These are phyloP conservation scores for Danio jaintianensis DNA, from an alignment of 2,797 vertebrate species.

Conservation along the genomic window DNA sequence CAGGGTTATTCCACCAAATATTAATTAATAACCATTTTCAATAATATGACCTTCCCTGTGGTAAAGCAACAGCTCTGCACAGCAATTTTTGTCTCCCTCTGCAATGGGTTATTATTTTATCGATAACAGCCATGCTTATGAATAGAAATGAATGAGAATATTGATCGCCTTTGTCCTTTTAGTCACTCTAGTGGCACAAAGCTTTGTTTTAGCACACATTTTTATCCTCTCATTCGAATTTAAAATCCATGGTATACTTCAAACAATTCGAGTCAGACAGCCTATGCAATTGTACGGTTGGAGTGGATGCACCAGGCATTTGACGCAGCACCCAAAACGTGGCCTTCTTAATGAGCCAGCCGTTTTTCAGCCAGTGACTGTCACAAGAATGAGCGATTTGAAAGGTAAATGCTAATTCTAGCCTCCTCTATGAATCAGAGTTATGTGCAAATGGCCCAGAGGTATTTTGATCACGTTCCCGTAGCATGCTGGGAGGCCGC, in stretches of 20 bases:
- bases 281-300: not conserved
- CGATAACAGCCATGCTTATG: not conserved
- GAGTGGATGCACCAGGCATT: not conserved
- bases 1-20: too few species aligned
- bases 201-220: not conserved
- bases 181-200: not conserved
- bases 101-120: not conserved
- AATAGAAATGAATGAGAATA: not conserved
- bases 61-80: not conserved
- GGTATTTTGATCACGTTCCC: slow-evolving; percentile 47
- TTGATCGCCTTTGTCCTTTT: not conserved
- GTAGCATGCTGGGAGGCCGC: slow-evolving; percentile 47
- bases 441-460: slow-evolving; percentile 12
- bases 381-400: slow-evolving; percentile 17
- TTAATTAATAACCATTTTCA: too few species aligned
- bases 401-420: slow-evolving; percentile 44
- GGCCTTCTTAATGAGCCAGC: slow-evolving; percentile 26
- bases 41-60: not conserved
- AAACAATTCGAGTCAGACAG: not conserved
- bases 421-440: slow-evolving; percentile 35
- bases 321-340: not conserved
- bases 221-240: not conserved
- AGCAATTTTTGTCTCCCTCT: not conserved
- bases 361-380: not conserved
- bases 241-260: too few species aligned